Conservation (phyloP, 2,113 vertebrate genomes). For the Desmodus rotundus region DNA sequence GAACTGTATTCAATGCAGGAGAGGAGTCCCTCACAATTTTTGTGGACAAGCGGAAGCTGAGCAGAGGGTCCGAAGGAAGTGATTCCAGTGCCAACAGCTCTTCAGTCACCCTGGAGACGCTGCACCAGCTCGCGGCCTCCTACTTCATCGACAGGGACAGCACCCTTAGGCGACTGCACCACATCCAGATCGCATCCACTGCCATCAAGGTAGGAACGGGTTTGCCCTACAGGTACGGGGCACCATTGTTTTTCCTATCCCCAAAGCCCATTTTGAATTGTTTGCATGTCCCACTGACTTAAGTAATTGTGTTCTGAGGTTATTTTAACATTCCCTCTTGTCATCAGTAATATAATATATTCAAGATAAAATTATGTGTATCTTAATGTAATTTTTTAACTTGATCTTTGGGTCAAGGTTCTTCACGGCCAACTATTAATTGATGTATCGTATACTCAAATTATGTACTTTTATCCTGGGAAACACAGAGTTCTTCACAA, state of each 20-base stretch:
- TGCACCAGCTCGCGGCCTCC: slow-evolving; percentile 88
- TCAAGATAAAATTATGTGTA: neutral
- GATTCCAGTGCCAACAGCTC: slow-evolving; percentile 88
- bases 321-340: neutral
- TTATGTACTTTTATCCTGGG: neutral
- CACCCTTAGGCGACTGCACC: slow-evolving; percentile 85
- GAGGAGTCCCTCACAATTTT: slow-evolving; percentile 98
- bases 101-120: slow-evolving; percentile 80
- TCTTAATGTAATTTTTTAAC: neutral
- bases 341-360: neutral
- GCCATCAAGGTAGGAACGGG: slow-evolving; percentile 86
- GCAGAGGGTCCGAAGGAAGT: slow-evolving; percentile 88
- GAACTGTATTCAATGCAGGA: slow-evolving; percentile 79
- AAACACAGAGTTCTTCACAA: neutral
- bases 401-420: neutral
- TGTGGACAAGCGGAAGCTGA: slow-evolving; percentile 97
- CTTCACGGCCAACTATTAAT: neutral
- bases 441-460: neutral
- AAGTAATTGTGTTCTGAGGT: neutral
- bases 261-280: neutral
- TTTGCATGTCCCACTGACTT: neutral
- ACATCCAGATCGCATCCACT: slow-evolving; percentile 89
- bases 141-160: slow-evolving; percentile 90
- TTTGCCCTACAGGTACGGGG: too few species aligned
- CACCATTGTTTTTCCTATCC: neutral